phyloP scores from a whole-genome alignment of 2,888 invertebrate genomes.

The Cataglyphis altisquamis region DNA sequence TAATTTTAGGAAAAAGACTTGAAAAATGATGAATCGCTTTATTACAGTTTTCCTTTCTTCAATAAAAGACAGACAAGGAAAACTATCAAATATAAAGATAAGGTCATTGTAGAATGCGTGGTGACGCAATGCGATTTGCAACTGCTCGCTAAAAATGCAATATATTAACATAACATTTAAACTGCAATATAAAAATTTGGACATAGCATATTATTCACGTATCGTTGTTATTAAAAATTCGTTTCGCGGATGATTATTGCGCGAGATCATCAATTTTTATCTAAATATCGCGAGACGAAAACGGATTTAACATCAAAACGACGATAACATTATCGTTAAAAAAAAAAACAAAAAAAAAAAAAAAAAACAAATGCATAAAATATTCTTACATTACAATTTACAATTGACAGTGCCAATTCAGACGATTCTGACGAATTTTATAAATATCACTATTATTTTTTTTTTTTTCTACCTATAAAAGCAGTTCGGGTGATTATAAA shows the following conservation, averaged over 20 bases:
- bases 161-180: slow-evolving; percentile 25
- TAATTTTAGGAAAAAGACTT: background rate
- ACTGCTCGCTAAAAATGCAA: slow-evolving; percentile 17
- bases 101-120: background rate
- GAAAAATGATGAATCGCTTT: slow-evolving; percentile 25
- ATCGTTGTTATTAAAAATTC: slow-evolving; percentile 16
- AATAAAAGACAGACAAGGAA: slow-evolving; percentile 3
- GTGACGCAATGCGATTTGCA: slow-evolving; percentile 18
- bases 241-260: slow-evolving; percentile 14
- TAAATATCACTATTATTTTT: slow-evolving; percentile 1
- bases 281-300: slow-evolving; percentile 21
- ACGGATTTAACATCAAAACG: background rate
- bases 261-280: slow-evolving; percentile 22
- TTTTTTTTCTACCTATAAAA: slow-evolving; percentile 18
- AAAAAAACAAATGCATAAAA: slow-evolving; percentile 4
- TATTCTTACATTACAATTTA: slow-evolving; percentile 37
- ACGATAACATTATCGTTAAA: background rate
- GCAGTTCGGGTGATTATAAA: slow-evolving; percentile 42
- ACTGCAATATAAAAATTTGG: slow-evolving; percentile 20
- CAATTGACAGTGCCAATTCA: slow-evolving; percentile 31
- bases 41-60: slow-evolving; percentile 20
- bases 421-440: background rate
- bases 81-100: background rate
- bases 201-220: background rate
- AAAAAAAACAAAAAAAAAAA: background rate